Evolutionary conservation across 2,113 vertebrate species (phyloP).

Genomic region (Melozone crissalis): DNA sequence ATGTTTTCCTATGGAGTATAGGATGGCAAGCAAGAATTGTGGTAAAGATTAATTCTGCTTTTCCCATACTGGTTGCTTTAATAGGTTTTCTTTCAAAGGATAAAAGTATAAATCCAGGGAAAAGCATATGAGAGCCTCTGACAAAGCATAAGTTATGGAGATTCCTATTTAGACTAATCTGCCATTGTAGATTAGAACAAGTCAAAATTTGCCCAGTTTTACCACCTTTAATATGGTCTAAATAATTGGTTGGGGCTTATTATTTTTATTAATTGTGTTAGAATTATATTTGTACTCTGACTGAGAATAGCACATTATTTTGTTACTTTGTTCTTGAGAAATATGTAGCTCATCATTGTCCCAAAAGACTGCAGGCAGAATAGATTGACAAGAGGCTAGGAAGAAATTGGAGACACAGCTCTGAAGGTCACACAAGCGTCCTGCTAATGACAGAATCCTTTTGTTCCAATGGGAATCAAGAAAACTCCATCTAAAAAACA

Average conservation of each 20-base stretch:
- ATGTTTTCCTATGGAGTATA: not conserved
- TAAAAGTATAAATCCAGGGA: not conserved
- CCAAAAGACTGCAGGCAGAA: not conserved
- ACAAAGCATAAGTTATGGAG: not conserved
- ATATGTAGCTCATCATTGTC: not conserved
- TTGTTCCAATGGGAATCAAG: not conserved
- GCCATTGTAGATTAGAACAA: not conserved
- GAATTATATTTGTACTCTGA: not conserved
- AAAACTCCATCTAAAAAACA: not conserved
- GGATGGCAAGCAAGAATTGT: not conserved
- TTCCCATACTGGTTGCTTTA: not conserved
- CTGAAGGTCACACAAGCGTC: not conserved
- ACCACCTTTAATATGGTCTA: not conserved
- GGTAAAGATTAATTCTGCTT: not conserved
- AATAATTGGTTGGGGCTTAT: not conserved
- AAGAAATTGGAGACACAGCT: not conserved
- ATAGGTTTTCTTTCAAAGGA: not conserved
- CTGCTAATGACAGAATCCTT: not conserved
- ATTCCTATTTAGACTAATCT: not conserved
- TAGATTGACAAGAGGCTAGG: not conserved
- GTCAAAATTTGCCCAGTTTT: not conserved
- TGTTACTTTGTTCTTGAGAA: not conserved
- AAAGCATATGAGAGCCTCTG: not conserved
- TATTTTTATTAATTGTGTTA: not conserved
- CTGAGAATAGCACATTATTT: not conserved